Evolutionary conservation across 2,888 invertebrate genomes (phyloP), one percentile per base, ranked within the genome.

Genomic region (Bombyx huttoni): DNA sequence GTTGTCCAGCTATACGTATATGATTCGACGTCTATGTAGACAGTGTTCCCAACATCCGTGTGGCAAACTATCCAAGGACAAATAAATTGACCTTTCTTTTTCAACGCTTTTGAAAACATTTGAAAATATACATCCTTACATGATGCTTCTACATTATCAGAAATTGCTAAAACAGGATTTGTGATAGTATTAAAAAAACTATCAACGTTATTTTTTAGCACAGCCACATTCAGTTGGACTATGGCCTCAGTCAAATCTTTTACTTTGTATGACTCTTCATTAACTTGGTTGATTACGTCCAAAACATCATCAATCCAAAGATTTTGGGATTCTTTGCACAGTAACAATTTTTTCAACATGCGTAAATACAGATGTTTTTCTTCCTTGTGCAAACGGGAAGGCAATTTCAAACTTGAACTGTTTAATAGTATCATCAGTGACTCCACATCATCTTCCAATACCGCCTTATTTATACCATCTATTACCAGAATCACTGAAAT

Each of bases 231-330:
- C 59, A 89, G 64, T 49, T 84, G 82, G 47, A 86, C 80, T 51
- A 89, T 64, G 34, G 79, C 73, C 62, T 87, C 84, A 49, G 84
- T 87, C 24, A 87, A 62, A 50, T 80, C 76, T 61, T 90, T 89
- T 1, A 89, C 89, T 65, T 82, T 82, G 48, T 75, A 59, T 9
- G 89, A 86, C 70, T 91, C 91, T 10, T 67, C 61, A 52, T 83
- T 77, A 7, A 90, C 90, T 57, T 86, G 81, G 53, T 81, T 72
- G 34, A 89, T 72, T 52, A 87, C 75, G 45, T 81, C 75, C 53
- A 89, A 75, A 52, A 91, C 86, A 63, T 91, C 91, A 55, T 91
- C 91, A 50, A 90, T 74, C 91, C 91, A 91, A 7, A 92, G 75
- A 56, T 90, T 91, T 56, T 89, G 86, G 13, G 89, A 89, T 59